These are phyloP conservation scores for Choloepus hoffmanni DNA, from an alignment of 2,113 vertebrate genomes.

Conservation along the genomic window DNA sequence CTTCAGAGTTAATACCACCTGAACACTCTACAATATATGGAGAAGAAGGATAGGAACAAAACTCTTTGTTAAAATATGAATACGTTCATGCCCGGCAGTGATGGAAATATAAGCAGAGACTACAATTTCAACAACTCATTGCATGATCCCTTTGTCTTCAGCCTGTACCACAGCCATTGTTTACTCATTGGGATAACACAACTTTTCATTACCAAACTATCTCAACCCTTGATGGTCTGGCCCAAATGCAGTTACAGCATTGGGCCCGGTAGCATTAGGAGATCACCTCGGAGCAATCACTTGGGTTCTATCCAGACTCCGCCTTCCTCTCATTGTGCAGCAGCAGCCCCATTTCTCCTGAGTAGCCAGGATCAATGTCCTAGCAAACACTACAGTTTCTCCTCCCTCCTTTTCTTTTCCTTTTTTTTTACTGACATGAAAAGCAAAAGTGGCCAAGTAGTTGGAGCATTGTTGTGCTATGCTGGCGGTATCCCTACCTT, in stretches of 20 bases:
- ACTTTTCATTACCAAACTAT: neutral
- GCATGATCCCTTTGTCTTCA: neutral
- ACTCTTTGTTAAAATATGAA: neutral
- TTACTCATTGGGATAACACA: neutral
- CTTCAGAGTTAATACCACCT: neutral
- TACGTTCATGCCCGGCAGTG: neutral
- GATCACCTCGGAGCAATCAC: neutral
- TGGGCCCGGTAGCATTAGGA: neutral
- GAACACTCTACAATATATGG: neutral
- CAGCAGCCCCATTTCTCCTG: neutral
- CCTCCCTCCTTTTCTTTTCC: neutral
- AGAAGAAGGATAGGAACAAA: neutral
- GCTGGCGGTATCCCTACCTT: neutral
- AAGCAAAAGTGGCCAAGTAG: neutral
- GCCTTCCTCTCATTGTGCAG: neutral
- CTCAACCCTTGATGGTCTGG: neutral
- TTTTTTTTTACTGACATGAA: neutral
- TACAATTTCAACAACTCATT: no score
- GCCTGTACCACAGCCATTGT: neutral
- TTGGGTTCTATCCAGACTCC: neutral
- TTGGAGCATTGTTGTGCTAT: neutral
- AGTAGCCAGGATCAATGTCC: neutral
- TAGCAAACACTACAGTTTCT: neutral
- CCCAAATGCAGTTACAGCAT: no score
- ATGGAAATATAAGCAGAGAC: neutral